Evolutionary conservation across 2,113 vertebrate genomes (phyloP), one percentile per base, ranked within the genome.

Genomic region (Rostratula benghalensis): DNA sequence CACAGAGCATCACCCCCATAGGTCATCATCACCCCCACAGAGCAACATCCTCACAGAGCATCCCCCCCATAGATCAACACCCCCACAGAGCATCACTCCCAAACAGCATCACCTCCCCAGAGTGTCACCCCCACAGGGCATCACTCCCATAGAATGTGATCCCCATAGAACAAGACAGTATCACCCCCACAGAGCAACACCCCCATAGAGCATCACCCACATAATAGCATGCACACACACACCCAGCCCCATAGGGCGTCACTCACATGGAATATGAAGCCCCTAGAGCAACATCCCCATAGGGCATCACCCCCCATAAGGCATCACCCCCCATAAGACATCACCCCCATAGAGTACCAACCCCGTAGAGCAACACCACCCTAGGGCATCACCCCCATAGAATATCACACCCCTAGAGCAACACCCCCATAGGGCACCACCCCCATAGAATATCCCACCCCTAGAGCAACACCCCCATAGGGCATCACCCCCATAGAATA

Each of bases 291-390:
- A 46, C 45, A 50, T 9, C 13, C 25, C 28, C 24, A 21, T 20
- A 51, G 35, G 10, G 3, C 15, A 24, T 10, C 11, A 24, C 20
- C 35, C n/a, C n/a, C 11, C 24, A 15, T 10, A 30, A 5, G 10
- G 1, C 3, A 7, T 37, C 25, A 51, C 22, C 28, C 30, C 45
- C 35, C 11, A 20, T 0, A 53, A 27, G 5, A 5, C 7, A 7
- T 16, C 22, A 46, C 21, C 31, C 39, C 31, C 33, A 8, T n/a
- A n/a, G n/a, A n/a, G n/a, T n/a, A n/a, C n/a, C n/a, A n/a, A n/a
- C n/a, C n/a, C n/a, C n/a, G n/a, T 10, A 27, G 28, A 5, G 11
- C 19, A 13, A 19, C 57, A 31, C 21, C 37, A 60, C 23, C 37
- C 1, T 0, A 3, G 46, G 4, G 4, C 30, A n/a, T 43, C 50